These are phyloP conservation scores for Limenitis camilla DNA, from an alignment of 2,888 invertebrate species.

Conservation along the genomic window DNA sequence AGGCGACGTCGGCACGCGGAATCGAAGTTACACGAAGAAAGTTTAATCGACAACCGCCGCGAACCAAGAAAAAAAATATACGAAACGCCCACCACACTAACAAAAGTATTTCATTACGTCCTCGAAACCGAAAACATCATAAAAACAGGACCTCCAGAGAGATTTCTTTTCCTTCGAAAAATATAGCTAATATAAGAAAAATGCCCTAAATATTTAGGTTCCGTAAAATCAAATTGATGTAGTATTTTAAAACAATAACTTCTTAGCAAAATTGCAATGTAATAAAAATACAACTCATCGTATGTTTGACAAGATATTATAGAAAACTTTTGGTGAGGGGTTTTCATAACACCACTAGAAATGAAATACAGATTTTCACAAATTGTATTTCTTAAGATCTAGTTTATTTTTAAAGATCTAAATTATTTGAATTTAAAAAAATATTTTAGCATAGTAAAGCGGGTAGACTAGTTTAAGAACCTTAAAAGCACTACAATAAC, in stretches of 20 bases:
- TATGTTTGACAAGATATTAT: too few species aligned
- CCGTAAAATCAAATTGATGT: too few species aligned
- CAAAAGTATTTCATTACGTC: slow-evolving; percentile 62
- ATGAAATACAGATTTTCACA: too few species aligned
- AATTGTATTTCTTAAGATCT: too few species aligned
- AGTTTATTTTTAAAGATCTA: too few species aligned
- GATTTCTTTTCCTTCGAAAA: slow-evolving; percentile 44
- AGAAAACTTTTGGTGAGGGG: too few species aligned
- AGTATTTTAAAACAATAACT: too few species aligned
- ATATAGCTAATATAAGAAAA: slow-evolving; percentile 29
- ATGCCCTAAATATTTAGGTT: too few species aligned
- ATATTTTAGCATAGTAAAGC: too few species aligned
- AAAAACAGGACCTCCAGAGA: slow-evolving; percentile 40
- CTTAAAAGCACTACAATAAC: slow-evolving; percentile 5
- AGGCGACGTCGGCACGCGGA: slow-evolving; percentile 21
- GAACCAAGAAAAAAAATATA: slow-evolving; percentile 45
- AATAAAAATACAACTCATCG: not conserved
- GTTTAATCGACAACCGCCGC: slow-evolving; percentile 34
- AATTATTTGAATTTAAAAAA: too few species aligned
- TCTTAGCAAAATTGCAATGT: slow-evolving; percentile 7
- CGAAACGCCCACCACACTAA: slow-evolving; percentile 49
- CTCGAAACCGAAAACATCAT: slow-evolving; percentile 46
- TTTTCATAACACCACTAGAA: too few species aligned
- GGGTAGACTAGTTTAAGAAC: too few species aligned
- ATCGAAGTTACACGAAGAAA: slow-evolving; percentile 31